phyloP scores from a whole-genome alignment of 2,113 vertebrate species.

The Xenus cinereus region DNA sequence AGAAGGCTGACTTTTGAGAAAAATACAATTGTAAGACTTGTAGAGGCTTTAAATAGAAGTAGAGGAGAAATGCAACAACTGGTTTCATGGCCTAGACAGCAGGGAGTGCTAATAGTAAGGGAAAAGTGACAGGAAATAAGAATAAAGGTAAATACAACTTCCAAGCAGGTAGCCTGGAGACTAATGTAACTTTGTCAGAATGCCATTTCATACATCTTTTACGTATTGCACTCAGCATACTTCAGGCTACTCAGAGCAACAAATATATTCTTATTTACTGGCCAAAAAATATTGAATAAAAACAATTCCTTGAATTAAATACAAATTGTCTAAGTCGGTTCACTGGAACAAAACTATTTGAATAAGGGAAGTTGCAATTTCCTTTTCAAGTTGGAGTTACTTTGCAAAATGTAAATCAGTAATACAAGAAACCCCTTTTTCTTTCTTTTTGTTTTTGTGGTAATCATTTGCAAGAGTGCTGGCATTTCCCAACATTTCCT shows the following conservation, averaged over 20 bases:
- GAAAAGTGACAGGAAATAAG: background rate
- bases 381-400: background rate
- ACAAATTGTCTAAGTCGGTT: background rate
- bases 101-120: slow-evolving; percentile 6
- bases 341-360: background rate
- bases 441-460: background rate
- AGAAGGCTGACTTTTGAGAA: background rate
- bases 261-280: background rate
- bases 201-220: background rate
- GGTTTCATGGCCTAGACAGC: background rate
- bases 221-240: background rate
- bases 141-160: background rate
- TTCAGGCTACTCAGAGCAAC: background rate
- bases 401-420: background rate
- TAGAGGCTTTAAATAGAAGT: background rate
- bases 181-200: background rate
- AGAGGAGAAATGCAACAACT: background rate
- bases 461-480: background rate
- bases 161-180: background rate
- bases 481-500: background rate
- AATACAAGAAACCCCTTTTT: background rate
- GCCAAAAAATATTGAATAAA: background rate
- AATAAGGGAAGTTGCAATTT: background rate
- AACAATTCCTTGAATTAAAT: background rate
- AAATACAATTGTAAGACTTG: background rate